phyloP scores from a whole-genome alignment of 2,888 invertebrate species.

The Lasioglossum figueresi region DNA sequence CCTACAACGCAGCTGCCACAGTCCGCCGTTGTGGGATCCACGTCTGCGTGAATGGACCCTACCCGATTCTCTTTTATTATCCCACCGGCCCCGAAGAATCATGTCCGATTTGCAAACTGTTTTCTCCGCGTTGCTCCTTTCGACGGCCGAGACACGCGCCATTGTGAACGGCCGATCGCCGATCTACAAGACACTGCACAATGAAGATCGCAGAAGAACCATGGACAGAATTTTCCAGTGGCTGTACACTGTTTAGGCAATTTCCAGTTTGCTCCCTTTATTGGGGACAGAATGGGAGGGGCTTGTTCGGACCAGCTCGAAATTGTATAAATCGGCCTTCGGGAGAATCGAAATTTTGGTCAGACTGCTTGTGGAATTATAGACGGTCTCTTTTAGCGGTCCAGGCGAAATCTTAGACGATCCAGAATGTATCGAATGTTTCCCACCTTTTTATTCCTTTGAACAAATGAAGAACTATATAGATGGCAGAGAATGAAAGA shows the following conservation, averaged over 20 bases:
- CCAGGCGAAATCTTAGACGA: background rate
- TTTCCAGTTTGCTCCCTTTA: slow-evolving; percentile 56
- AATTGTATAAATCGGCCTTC: background rate
- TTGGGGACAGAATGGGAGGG: slow-evolving; percentile 45
- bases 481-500: background rate
- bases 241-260: slow-evolving; percentile 54
- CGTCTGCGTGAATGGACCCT: slow-evolving; percentile 50
- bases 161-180: slow-evolving; percentile 67
- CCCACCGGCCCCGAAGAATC: slow-evolving; percentile 35
- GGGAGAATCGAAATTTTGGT: background rate
- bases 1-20: slow-evolving; percentile 46
- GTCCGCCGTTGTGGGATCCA: slow-evolving; percentile 25
- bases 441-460: background rate
- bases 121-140: slow-evolving; percentile 74
- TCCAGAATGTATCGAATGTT: background rate
- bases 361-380: background rate
- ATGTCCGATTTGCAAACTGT: slow-evolving; percentile 78
- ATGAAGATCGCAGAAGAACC: slow-evolving; percentile 50
- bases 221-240: slow-evolving; percentile 43
- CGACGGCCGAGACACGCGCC: slow-evolving; percentile 67
- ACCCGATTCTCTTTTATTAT: slow-evolving; percentile 50
- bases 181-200: slow-evolving; percentile 58
- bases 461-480: background rate
- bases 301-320: slow-evolving; percentile 11
- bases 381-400: background rate